phyloP scores from a whole-genome alignment of 2,888 invertebrate species.

The Lordiphosa andalusiaca region DNA sequence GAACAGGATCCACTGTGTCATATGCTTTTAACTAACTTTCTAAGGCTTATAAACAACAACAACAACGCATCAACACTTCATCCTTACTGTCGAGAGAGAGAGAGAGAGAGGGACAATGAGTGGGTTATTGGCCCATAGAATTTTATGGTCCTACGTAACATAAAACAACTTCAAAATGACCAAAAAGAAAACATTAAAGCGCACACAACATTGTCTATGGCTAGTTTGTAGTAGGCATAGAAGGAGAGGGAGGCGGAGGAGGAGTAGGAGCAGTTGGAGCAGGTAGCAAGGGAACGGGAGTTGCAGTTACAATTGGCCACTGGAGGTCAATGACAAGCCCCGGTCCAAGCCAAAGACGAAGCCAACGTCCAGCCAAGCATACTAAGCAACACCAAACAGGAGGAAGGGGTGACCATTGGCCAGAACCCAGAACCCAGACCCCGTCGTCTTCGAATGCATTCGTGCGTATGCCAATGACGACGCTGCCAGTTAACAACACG shows the following conservation, averaged over 20 bases:
- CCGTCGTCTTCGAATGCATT: conserved; percentile 40
- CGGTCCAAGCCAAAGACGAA: conserved; percentile 37
- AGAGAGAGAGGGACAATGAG: conserved; percentile 1
- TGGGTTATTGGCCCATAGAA: conserved; percentile 16
- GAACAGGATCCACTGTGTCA: conserved; percentile 17
- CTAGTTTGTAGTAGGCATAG: conserved; percentile 14
- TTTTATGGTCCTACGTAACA: conserved; percentile 54
- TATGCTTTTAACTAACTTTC: conserved; percentile 32
- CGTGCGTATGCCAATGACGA: conserved; percentile 69
- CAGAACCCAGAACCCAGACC: conserved; percentile 14
- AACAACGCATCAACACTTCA: conserved; percentile 49
- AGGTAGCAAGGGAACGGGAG: conserved; percentile 29
- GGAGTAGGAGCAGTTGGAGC: not conserved
- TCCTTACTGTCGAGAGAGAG: conserved; percentile 39
- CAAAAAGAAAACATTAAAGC: conserved; percentile 56
- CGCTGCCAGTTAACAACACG: conserved; percentile 69
- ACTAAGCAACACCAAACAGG: conserved; percentile 45
- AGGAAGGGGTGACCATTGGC: conserved; percentile 46
- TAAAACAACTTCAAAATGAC: conserved; percentile 53
- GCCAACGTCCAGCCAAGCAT: conserved; percentile 58
- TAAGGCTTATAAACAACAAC: conserved; percentile 39
- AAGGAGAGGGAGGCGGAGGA: not conserved
- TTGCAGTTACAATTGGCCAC: conserved; percentile 63
- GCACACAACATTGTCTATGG: conserved; percentile 64
- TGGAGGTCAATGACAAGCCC: conserved; percentile 66